Evolutionary conservation across 2,113 vertebrate species (phyloP).

Genomic region (Ophthalmolycus amberensis): DNA sequence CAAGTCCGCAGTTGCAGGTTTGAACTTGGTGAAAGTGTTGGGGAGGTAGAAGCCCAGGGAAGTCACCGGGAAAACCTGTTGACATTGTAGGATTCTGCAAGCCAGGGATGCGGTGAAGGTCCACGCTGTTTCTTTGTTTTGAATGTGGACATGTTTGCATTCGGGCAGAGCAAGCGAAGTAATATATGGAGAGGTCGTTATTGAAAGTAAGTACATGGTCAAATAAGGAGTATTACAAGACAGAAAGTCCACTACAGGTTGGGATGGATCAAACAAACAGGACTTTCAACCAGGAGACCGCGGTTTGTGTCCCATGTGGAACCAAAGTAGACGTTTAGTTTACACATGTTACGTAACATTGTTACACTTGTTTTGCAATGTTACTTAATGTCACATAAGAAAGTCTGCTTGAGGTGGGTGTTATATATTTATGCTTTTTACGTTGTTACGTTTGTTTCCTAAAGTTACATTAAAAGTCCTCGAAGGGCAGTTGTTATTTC

Average conservation of each 20-base stretch:
- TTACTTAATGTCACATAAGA: no score
- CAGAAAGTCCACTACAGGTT: neutral
- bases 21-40: conserved; percentile 20
- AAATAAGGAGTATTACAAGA: neutral
- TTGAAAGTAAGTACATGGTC: neutral
- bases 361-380: no score
- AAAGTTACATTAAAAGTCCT: no score
- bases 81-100: neutral
- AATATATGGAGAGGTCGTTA: neutral
- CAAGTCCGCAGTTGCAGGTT: neutral
- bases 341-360: no score
- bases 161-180: neutral
- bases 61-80: neutral
- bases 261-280: neutral
- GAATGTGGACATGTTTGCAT: neutral
- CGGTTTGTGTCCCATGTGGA: neutral
- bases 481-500: no score
- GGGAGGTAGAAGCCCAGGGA: neutral
- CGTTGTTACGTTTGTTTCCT: no score
- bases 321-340: neutral
- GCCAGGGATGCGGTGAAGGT: neutral
- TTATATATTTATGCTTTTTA: no score
- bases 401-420: no score
- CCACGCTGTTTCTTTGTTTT: neutral
- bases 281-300: no score